Percentiles rank a stretch among this genome's conserved stretches.
phyloP scores from a whole-genome alignment of 1,140 invertebrate species.

The Coenobita brevimanus region DNA sequence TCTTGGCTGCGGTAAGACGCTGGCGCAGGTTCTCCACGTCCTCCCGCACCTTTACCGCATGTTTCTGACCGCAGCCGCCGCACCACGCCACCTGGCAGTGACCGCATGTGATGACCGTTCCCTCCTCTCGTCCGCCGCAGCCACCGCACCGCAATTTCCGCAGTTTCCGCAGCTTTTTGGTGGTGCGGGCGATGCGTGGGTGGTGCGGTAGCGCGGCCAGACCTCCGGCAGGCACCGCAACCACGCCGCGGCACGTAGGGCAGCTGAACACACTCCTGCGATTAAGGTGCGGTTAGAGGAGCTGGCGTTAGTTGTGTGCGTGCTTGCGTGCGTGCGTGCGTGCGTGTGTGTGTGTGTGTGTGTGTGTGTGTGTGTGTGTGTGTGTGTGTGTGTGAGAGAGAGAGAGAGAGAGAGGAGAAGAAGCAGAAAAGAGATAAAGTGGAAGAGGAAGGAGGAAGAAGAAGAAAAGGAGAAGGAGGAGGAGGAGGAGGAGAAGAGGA shows the following conservation, averaged over 20 bases:
- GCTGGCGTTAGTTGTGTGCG: neutral
- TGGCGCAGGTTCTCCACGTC: slow-evolving; percentile 76
- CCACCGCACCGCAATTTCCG: neutral
- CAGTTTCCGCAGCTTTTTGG: slow-evolving; percentile 72
- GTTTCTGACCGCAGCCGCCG: slow-evolving; percentile 76
- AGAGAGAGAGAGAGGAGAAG: too few relatives aligned
- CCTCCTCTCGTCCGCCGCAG: too few relatives aligned
- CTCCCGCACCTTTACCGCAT: slow-evolving; percentile 76
- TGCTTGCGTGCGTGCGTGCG: too few relatives aligned
- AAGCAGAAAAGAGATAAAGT: too few relatives aligned
- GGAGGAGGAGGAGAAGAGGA: too few relatives aligned
- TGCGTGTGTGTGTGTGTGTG: too few relatives aligned
- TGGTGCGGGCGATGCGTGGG: slow-evolving; percentile 77
- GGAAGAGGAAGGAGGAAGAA: too few relatives aligned
- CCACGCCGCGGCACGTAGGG: slow-evolving; percentile 63
- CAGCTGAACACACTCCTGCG: slow-evolving; percentile 60
- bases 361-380: too few relatives aligned
- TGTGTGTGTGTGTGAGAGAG: too few relatives aligned
- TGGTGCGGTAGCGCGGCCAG: slow-evolving; percentile 76
- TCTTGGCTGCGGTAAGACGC: slow-evolving; percentile 75
- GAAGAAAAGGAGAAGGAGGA: too few relatives aligned
- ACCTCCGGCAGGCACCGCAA: slow-evolving; percentile 71
- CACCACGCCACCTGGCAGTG: slow-evolving; percentile 75
- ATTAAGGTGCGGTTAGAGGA: neutral
- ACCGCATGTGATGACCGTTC: slow-evolving; percentile 32